Percentiles rank a stretch among this genome's conserved stretches.
phyloP scores from a whole-genome alignment of 1,140 invertebrate species.

The Archivesica marissinica region DNA sequence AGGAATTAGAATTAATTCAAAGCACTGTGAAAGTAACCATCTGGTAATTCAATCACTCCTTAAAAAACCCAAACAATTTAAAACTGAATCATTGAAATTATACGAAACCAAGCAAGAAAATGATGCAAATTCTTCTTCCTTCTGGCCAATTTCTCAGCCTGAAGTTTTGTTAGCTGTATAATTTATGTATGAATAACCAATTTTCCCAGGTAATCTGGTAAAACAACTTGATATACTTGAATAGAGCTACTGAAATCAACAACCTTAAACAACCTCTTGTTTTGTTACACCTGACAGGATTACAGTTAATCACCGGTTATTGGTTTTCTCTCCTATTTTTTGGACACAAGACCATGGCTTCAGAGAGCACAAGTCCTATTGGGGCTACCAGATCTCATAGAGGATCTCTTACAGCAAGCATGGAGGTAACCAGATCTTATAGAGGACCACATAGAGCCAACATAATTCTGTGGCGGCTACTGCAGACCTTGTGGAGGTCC shows the following conservation, averaged over 20 bases:
- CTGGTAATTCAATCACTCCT: background rate
- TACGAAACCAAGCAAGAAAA: background rate
- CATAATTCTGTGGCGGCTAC: too few species aligned
- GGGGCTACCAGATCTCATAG: constrained; percentile 12
- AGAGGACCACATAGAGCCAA: too few species aligned
- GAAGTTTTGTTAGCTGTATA: background rate
- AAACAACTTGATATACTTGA: constrained; percentile 33
- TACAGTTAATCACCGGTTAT: constrained; percentile 8
- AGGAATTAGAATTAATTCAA: background rate
- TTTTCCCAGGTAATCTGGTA: constrained; percentile 35
- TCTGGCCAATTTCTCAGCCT: background rate
- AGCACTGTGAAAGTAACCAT: background rate
- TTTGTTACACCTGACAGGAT: constrained; percentile 18
- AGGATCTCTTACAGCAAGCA: too few species aligned
- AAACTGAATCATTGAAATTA: background rate
- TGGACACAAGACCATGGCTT: background rate
- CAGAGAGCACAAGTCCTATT: background rate
- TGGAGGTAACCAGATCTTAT: too few species aligned
- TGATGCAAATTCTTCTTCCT: constrained; percentile 16
- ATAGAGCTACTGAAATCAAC: constrained; percentile 2
- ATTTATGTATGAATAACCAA: constrained; percentile 4
- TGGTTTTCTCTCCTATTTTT: background rate
- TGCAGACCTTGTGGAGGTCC: too few species aligned
- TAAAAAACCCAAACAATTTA: background rate
- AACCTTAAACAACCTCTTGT: constrained; percentile 1